phyloP scores from a whole-genome alignment of 2,797 vertebrate genomes.

The Mastacembelus armatus region DNA sequence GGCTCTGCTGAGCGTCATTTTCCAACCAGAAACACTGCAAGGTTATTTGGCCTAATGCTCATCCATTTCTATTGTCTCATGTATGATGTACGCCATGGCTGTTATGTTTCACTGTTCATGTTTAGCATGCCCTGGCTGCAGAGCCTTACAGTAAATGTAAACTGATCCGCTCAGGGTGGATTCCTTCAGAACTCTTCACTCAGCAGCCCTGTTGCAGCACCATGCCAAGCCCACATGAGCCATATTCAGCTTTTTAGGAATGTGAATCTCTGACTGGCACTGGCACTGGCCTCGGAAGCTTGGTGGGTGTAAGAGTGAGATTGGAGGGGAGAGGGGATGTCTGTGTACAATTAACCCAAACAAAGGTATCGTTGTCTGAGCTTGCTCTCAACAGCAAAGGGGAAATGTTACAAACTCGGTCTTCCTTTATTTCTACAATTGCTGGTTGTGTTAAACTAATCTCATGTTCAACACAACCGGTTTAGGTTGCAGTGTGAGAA shows the following conservation, averaged over 20 bases:
- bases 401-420: conserved; percentile 41
- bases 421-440: not conserved
- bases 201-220: conserved; percentile 70
- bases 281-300: conserved; percentile 61
- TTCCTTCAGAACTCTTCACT: conserved; percentile 76
- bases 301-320: conserved; percentile 68
- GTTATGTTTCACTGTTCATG: conserved; percentile 24
- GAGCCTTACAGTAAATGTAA: conserved; percentile 65
- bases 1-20: conserved; percentile 58
- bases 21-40: conserved; percentile 58
- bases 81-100: conserved; percentile 28
- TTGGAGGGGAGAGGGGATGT: conserved; percentile 74
- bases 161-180: conserved; percentile 67
- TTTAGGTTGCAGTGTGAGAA: conserved; percentile 28
- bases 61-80: conserved; percentile 57
- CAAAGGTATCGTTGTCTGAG: conserved; percentile 80
- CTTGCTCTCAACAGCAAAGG: conserved; percentile 54
- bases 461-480: conserved; percentile 39
- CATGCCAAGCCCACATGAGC: conserved; percentile 76
- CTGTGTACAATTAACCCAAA: conserved; percentile 79
- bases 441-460: conserved; percentile 11
- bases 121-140: conserved; percentile 22
- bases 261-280: conserved; percentile 69
- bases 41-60: conserved; percentile 42
- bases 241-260: conserved; percentile 74